Conservation (phyloP, 2,113 vertebrate species). For the Syngnathus scovelli region DNA sequence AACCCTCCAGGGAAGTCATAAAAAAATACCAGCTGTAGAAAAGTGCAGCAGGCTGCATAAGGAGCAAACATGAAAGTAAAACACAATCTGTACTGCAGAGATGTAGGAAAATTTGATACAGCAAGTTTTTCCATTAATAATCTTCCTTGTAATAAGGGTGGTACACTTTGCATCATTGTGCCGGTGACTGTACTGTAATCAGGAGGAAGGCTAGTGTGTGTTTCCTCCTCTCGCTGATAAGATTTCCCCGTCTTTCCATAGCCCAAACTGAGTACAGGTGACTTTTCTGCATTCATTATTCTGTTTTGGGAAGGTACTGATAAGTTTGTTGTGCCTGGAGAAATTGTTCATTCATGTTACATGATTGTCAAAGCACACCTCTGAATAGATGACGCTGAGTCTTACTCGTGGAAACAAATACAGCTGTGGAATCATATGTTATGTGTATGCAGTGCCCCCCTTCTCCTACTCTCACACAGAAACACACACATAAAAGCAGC, state of each 20-base stretch:
- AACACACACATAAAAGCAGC: slow-evolving; percentile 62
- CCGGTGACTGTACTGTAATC: slow-evolving; percentile 34
- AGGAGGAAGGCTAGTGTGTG: slow-evolving; percentile 28
- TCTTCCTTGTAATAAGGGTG: not conserved
- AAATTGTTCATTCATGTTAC: slow-evolving; percentile 1
- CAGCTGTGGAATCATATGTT: not conserved
- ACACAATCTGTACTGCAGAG: not conserved
- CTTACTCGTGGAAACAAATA: slow-evolving; percentile 2
- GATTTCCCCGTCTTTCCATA: slow-evolving; percentile 6
- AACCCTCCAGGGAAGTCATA: too few species aligned
- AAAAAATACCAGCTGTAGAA: too few species aligned
- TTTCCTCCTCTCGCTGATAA: slow-evolving; percentile 41
- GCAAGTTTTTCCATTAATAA: not conserved
- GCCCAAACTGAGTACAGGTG: not conserved
- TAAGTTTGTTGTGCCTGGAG: slow-evolving; percentile 9
- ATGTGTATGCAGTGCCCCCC: not conserved
- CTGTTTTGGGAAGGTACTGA: slow-evolving; percentile 15
- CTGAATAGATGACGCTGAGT: not conserved
- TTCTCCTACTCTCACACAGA: not conserved
- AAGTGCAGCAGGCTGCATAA: too few species aligned
- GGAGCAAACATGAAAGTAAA: too few species aligned
- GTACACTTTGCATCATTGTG: slow-evolving; percentile 2
- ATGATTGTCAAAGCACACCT: not conserved
- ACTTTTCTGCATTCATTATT: slow-evolving; percentile 20
- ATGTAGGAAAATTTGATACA: not conserved